Evolutionary conservation across 2,888 invertebrate species (phyloP).

Genomic region (Cartodere bifasciata): DNA sequence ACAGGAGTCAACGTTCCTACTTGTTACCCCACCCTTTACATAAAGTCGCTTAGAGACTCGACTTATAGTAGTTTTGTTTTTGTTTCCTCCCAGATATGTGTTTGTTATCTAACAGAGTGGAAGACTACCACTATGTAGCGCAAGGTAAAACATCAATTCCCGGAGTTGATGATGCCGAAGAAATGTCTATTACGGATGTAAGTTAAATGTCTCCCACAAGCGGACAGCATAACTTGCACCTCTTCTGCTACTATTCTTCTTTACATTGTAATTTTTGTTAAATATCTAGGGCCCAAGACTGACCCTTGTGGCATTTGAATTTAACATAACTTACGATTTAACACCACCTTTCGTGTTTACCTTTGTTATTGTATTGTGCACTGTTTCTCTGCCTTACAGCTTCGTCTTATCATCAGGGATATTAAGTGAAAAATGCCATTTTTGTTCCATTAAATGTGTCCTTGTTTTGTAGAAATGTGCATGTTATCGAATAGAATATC

Average conservation of each 20-base stretch:
- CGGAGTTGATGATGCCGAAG: constrained; percentile 91
- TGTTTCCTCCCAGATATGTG: constrained; percentile 49
- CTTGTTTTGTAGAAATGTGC: constrained; percentile 67
- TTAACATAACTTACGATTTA: too few relatives aligned
- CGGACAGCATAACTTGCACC: not conserved
- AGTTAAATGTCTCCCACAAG: too few relatives aligned
- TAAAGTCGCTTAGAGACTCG: constrained; percentile 10
- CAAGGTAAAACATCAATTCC: constrained; percentile 97
- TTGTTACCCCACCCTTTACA: not conserved
- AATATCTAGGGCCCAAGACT: too few relatives aligned
- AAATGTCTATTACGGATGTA: constrained; percentile 81
- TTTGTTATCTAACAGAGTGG: constrained; percentile 75
- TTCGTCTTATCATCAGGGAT: too few relatives aligned
- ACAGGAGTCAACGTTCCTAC: too few relatives aligned
- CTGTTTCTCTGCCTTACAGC: too few relatives aligned
- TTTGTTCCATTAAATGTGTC: too few relatives aligned
- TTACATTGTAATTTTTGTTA: constrained; percentile 8
- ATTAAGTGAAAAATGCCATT: too few relatives aligned
- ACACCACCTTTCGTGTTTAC: too few relatives aligned
- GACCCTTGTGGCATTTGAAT: too few relatives aligned
- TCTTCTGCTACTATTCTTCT: not conserved
- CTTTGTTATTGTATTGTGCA: too few relatives aligned
- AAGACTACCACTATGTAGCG: constrained; percentile 88
- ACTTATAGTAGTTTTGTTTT: constrained; percentile 9
- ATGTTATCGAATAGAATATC: constrained; percentile 73